A percentile compares a stretch with the other conserved stretches of the same genome.
These are phyloP conservation scores for Menidia menidia DNA, from an alignment of 2,797 vertebrate species.

Conservation along the genomic window DNA sequence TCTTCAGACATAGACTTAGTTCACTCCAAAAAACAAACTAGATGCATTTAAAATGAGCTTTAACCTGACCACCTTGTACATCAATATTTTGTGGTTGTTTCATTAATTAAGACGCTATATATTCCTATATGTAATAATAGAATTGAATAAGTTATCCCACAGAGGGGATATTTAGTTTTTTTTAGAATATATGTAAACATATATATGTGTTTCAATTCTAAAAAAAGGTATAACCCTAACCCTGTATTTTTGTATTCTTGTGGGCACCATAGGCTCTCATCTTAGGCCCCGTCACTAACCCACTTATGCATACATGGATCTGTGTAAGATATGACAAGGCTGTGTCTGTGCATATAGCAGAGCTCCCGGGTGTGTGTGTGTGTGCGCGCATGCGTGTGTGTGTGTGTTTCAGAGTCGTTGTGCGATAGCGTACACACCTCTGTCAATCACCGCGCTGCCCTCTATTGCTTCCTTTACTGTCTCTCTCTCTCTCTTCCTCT, in stretches of 20 bases:
- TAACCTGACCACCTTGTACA: neutral
- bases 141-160: no score
- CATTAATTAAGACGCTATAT: no score
- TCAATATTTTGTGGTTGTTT: neutral
- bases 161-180: no score
- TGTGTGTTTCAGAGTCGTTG: constrained; percentile 31
- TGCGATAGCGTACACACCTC: constrained; percentile 7
- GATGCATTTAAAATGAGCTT: neutral
- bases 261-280: constrained; percentile 7
- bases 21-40: neutral
- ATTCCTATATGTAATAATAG: no score
- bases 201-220: no score
- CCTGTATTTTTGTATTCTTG: neutral
- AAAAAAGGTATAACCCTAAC: no score
- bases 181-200: no score
- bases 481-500: constrained; percentile 30
- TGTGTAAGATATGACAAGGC: constrained; percentile 26
- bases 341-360: constrained; percentile 44
- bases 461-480: constrained; percentile 17
- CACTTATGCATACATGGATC: constrained; percentile 9
- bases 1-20: neutral
- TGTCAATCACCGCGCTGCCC: constrained; percentile 46
- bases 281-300: constrained; percentile 11
- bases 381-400: constrained; percentile 11
- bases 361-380: constrained; percentile 46